Evolutionary conservation across 2,888 invertebrate species (phyloP).

Genomic region (Leptopilina syphax): DNA sequence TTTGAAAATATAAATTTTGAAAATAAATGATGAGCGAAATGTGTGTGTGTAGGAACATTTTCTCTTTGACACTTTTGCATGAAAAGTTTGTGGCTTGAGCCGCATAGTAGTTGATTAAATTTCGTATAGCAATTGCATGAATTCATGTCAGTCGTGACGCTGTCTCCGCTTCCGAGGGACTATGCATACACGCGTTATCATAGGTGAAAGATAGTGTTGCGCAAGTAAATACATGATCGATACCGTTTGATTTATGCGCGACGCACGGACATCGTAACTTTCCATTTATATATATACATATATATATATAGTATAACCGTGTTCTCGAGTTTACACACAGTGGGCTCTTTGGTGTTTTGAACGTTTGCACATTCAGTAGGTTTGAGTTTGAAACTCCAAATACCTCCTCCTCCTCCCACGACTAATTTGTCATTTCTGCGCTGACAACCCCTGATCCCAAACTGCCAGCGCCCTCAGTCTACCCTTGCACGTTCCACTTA

Average conservation of each 20-base stretch:
- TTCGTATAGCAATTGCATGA: constrained; percentile 20
- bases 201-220: constrained; percentile 36
- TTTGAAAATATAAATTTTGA: constrained; percentile 3
- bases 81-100: background rate
- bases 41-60: background rate
- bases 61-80: background rate
- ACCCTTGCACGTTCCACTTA: constrained; percentile 65
- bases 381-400: constrained; percentile 32
- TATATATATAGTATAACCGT: background rate
- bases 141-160: constrained; percentile 23
- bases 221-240: constrained; percentile 62
- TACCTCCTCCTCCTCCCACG: constrained; percentile 33
- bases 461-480: constrained; percentile 46
- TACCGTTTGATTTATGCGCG: constrained; percentile 63
- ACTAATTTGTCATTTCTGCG: constrained; percentile 54
- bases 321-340: constrained; percentile 32
- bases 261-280: constrained; percentile 46
- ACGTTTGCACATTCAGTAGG: constrained; percentile 37
- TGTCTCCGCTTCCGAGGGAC: constrained; percentile 28
- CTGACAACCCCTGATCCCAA: constrained; percentile 49
- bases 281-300: background rate
- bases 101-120: constrained; percentile 24
- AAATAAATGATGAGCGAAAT: background rate
- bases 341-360: constrained; percentile 36
- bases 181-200: constrained; percentile 27